Evolutionary conservation across 1,140 invertebrate species (phyloP).

Genomic region (Caenorhabditis remanei): DNA sequence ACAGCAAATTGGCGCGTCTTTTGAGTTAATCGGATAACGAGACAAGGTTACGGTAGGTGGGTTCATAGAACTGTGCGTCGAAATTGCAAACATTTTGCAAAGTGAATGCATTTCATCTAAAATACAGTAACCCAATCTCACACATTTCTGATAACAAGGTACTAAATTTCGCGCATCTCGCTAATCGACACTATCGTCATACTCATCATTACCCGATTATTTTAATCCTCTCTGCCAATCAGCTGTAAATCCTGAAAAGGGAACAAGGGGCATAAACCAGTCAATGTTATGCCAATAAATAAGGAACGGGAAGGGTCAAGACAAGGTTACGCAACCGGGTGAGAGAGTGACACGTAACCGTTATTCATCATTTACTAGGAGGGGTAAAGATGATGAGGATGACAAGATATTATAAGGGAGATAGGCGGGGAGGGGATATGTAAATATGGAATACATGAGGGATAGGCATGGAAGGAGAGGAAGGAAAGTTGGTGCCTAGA

Average conservation of each 20-base stretch:
- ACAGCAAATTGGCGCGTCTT: slow-evolving; percentile 51
- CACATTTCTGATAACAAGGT: no score
- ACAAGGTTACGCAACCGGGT: background rate
- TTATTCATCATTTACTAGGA: slow-evolving; percentile 16
- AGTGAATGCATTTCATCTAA: no score
- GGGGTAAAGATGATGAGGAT: background rate
- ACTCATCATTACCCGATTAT: background rate
- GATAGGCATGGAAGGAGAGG: background rate
- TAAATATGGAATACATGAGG: background rate
- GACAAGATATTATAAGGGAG: slow-evolving; percentile 22
- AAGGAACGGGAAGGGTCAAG: background rate
- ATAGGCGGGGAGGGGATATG: background rate
- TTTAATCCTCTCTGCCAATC: background rate
- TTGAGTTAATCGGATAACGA: slow-evolving; percentile 20
- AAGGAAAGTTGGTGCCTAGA: no score
- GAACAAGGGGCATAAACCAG: background rate
- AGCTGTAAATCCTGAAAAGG: background rate
- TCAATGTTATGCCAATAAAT: slow-evolving; percentile 43
- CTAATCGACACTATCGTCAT: background rate
- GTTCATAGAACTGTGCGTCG: no score
- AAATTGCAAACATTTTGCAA: no score
- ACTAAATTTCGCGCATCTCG: no score
- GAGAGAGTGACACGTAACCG: slow-evolving; percentile 19
- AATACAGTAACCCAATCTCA: no score
- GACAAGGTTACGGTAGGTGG: background rate